Base-by-base conservation (phyloP, 2,113 vertebrate species). In the Cyphomyrus discorhynchus region DNA sequence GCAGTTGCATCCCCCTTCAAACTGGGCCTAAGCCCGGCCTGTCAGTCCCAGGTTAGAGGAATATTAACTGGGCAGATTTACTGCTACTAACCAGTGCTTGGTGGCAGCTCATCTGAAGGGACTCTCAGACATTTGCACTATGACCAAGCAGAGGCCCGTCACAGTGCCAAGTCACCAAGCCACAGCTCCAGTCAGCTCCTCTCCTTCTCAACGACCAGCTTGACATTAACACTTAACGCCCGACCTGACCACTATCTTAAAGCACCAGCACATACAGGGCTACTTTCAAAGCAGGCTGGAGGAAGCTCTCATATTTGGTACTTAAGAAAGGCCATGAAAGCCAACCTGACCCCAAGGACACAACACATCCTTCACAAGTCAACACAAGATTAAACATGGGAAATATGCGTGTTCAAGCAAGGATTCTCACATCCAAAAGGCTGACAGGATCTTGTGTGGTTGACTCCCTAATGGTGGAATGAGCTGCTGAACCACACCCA, bases 31-130 rank as follows among this genome's bases (percentile, higher is more conserved):
- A 97, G 93, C 94, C 95, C 90, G 89, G 93, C 91, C 96, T 97
- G 96, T 97, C 96, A 97, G 94, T 95, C 93, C 93, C 94, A 90
- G 93, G 95, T 97, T 97, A 95, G 95, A 94, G 90, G 90, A 90
- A 92, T 89, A 95, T 96, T 96, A 97, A 96, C 95, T 93, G 92
- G 91, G 84, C 94, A 96, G 95, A 97, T 97, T 97, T 97, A 97
- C 95, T 96, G 92, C 95, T 94, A 93, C 93, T 93, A 95, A 93
- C 93, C 94, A 96, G 91, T 87, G 46, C 92, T 95, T 93, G 93
- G 93, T 95, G 94, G 93, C 93, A 94, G 93, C n/a, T 47, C 91
- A 92, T 90, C 92, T 90, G 46, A 93, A 91, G 92, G 62, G 50
- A 89, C 84, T 87, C 89, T 93, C 91, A 90, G 91, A 87, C 58